phyloP scores from a whole-genome alignment of 2,113 vertebrate genomes.

The Todiramphus saurophagus region DNA sequence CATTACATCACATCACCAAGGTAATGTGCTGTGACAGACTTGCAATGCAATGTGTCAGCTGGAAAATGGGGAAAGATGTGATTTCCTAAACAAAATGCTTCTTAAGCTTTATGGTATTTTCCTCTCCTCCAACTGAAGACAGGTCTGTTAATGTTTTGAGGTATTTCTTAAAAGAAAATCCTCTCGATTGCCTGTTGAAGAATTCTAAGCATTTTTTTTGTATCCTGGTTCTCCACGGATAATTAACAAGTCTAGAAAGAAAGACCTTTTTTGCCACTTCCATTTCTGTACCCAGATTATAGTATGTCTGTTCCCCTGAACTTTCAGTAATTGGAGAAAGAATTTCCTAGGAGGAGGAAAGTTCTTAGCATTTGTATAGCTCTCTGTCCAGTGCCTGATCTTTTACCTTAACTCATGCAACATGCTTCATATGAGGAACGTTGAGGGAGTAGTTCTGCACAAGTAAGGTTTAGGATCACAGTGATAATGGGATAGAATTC shows the following conservation, averaged over 20 bases:
- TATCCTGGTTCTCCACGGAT: neutral
- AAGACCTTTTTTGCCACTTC: neutral
- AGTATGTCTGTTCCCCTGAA: neutral
- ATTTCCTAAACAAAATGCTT: constrained; percentile 57
- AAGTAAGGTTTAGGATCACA: neutral
- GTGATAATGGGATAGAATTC: neutral
- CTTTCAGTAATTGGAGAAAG: neutral
- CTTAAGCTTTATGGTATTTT: constrained; percentile 3
- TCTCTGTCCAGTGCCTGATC: neutral
- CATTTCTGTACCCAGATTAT: neutral
- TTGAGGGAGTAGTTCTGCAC: neutral
- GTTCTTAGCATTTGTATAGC: accelerated
- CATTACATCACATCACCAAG: constrained; percentile 9
- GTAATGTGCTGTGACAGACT: constrained; percentile 62
- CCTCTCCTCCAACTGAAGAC: neutral
- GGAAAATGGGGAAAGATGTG: constrained; percentile 61
- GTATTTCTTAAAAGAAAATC: neutral
- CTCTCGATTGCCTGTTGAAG: neutral
- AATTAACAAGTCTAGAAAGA: neutral
- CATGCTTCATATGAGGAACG: neutral
- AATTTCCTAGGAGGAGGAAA: neutral
- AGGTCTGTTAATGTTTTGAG: neutral
- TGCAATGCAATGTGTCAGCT: constrained; percentile 49
- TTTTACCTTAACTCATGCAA: accelerated
- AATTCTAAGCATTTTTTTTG: neutral